A percentile compares a stretch with the other conserved stretches of the same genome.
These are phyloP conservation scores for Crocodylus rhombifer DNA, from an alignment of 2,797 vertebrate species.

Conservation along the genomic window DNA sequence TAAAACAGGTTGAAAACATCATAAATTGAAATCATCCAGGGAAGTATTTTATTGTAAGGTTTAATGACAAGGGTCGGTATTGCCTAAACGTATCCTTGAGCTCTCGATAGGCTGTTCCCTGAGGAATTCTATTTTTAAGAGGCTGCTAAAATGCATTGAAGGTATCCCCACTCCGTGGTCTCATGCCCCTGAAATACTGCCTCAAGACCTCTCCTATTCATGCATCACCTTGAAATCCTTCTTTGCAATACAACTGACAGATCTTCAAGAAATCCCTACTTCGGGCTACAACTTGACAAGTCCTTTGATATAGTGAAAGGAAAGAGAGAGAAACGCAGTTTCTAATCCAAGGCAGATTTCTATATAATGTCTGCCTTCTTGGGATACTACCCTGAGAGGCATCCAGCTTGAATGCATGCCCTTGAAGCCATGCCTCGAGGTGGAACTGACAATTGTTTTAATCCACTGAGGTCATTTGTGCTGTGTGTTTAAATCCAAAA, in stretches of 20 bases:
- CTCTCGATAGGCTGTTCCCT: neutral
- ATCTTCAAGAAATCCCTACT: rapidly evolving
- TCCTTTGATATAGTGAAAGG: rapidly evolving
- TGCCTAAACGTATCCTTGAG: neutral
- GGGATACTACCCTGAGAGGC: neutral
- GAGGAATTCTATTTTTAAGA: neutral
- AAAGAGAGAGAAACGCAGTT: neutral
- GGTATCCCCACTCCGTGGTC: rapidly evolving
- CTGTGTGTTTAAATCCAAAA: neutral
- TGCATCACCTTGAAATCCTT: neutral
- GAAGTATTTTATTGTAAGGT: neutral
- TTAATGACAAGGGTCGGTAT: neutral
- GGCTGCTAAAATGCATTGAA: neutral
- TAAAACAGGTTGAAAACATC: neutral
- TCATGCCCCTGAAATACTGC: rapidly evolving
- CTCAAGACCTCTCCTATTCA: neutral
- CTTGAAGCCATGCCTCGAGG: too few relatives aligned
- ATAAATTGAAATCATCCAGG: neutral
- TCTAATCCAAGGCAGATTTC: neutral
- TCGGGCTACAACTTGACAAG: rapidly evolving
- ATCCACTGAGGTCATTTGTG: neutral
- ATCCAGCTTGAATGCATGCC: neutral
- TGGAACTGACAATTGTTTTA: neutral
- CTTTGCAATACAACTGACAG: rapidly evolving
- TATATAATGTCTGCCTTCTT: neutral